A percentile compares a stretch with the other conserved stretches of the same genome.
These are phyloP conservation scores for Drosophila arawakana DNA, from an alignment of 1,140 invertebrate genomes.

Conservation along the genomic window DNA sequence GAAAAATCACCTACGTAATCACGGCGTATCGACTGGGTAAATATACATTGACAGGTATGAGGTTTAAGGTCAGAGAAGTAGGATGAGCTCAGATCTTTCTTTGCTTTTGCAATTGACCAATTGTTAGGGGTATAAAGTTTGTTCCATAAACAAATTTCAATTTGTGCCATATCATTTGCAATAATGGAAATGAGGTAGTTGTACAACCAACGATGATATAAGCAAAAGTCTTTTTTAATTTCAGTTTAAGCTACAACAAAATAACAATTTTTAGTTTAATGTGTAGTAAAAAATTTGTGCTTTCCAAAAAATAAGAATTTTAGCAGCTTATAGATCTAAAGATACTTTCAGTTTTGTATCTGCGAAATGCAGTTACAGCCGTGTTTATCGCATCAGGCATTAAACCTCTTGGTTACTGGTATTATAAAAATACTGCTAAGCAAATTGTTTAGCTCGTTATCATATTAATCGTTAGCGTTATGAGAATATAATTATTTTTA, in stretches of 20 bases:
- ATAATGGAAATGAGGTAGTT: conserved; percentile 12
- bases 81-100: conserved; percentile 62
- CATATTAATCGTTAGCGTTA: background rate
- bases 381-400: background rate
- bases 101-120: conserved; percentile 33
- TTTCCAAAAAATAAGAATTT: background rate
- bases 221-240: background rate
- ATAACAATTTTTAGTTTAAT: background rate
- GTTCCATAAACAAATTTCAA: conserved; percentile 11
- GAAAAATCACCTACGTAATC: conserved; percentile 39
- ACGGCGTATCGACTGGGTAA: conserved; percentile 25
- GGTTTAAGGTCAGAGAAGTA: conserved; percentile 23
- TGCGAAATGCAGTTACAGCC: no score
- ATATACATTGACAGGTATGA: conserved; percentile 16
- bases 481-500: conserved; percentile 1
- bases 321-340: background rate
- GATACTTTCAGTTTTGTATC: background rate
- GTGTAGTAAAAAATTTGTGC: background rate
- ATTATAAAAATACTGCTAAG: background rate
- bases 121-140: conserved; percentile 22
- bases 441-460: conserved; percentile 1
- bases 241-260: no score
- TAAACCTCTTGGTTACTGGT: background rate
- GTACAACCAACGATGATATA: background rate
- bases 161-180: conserved; percentile 1